Evolutionary conservation across 2,797 vertebrate species (phyloP).

Genomic region (Acridotheres tristis): DNA sequence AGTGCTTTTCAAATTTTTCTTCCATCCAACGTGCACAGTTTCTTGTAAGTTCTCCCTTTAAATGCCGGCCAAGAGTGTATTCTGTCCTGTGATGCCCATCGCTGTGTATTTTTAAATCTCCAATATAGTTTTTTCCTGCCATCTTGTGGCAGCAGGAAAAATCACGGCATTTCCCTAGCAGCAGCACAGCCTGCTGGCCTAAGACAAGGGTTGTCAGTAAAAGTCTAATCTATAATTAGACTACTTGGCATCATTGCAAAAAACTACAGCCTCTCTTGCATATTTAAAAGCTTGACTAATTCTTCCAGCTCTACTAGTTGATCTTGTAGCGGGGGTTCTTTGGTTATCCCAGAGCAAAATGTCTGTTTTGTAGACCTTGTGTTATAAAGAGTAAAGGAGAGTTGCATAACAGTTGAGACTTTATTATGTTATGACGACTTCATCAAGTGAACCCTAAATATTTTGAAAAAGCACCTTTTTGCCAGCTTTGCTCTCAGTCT

Average conservation of each 20-base stretch:
- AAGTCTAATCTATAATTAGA: background rate
- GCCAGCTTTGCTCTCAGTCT: background rate
- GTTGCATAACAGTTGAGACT: background rate
- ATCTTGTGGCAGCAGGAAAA: slow-evolving; percentile 46
- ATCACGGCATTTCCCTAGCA: background rate
- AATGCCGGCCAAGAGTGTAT: background rate
- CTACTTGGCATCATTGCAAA: background rate
- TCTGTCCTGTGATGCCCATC: too few relatives aligned
- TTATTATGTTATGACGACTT: background rate
- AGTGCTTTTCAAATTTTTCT: background rate
- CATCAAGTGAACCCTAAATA: background rate
- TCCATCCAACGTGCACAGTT: background rate
- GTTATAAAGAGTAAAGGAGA: background rate
- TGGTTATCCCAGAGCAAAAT: background rate
- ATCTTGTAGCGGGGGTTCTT: background rate
- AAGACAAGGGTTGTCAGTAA: background rate
- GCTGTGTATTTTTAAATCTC: background rate
- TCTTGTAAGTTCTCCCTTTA: background rate
- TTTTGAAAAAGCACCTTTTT: background rate
- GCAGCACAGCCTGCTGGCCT: background rate
- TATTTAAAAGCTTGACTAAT: background rate
- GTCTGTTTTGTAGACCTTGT: background rate
- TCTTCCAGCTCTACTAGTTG: background rate
- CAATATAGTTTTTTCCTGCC: slow-evolving; percentile 56
- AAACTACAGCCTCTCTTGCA: background rate